Evolutionary conservation across 2,113 vertebrate species (phyloP).

Genomic region (Piprites chloris): DNA sequence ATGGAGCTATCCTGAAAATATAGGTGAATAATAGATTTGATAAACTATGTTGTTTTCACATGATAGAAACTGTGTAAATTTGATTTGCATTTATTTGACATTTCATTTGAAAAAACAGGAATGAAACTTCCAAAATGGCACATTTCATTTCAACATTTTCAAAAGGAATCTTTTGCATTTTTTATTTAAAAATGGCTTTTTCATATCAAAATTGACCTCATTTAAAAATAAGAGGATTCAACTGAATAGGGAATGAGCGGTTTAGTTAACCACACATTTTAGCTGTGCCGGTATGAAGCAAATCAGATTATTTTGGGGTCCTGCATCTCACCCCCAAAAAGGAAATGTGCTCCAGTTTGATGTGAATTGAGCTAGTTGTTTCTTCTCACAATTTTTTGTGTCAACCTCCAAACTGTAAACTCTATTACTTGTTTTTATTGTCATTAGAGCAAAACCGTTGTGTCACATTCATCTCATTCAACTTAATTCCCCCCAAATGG

Average conservation of each 20-base stretch:
- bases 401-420: not conserved
- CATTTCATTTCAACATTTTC: conserved; percentile 26
- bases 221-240: conserved; percentile 11
- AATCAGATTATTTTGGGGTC: not conserved
- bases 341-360: not conserved
- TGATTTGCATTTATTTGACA: conserved; percentile 41
- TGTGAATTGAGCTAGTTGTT: not conserved
- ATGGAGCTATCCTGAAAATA: not conserved
- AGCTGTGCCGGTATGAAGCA: not conserved
- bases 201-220: conserved; percentile 31
- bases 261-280: not conserved
- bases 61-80: not conserved
- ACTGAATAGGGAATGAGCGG: not conserved
- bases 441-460: not conserved
- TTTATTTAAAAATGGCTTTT: conserved; percentile 23
- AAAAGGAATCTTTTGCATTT: conserved; percentile 37
- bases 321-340: not conserved
- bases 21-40: conserved; percentile 47
- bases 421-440: not conserved
- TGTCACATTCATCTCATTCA: not conserved
- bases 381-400: not conserved
- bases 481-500: not conserved
- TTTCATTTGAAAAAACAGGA: not conserved
- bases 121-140: conserved; percentile 28
- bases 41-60: conserved; percentile 6